Base-by-base conservation (phyloP, 2,888 invertebrate genomes). In the Isoperla grammatica region DNA sequence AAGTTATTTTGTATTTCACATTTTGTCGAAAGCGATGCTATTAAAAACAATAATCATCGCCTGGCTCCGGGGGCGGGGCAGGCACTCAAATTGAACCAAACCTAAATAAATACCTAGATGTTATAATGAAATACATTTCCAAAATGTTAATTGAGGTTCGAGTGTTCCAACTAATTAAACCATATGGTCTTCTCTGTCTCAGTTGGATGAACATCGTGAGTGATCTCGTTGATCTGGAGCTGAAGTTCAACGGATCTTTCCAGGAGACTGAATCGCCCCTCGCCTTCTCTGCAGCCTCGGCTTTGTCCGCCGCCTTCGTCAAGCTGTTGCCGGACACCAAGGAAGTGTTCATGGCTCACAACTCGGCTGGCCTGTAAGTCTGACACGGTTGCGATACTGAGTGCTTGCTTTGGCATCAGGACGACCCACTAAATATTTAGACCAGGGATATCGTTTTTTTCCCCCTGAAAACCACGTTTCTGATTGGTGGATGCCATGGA, bases 301-400 rank as follows among this genome's bases (percentile, higher is more conserved):
- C 72, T 9, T 74, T 76, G 19, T 83, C 82, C 65, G 87, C 85
- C 67, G 86, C 82, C 43, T 80, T 87, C 64, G 74, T 86, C 61
- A 85, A 84, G 71, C 71, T 86, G 20, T 75, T 81, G 15, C 79
- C 78, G 50, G 75, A 74, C 69, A 69, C 77, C 74, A 58, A 68
- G 79, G 74, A 79, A 63, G 66, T 94, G 29, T 87, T 83, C 63
- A 79, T 90, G 15, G 85, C 89, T 0, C 94, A 95, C 70, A 89
- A 88, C 69, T 86, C 89, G 2, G 92, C 89, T 73, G 87, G 83
- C 69, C 79, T 79, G 83, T 85, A 72, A 75, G 75, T n/a, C n/a
- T n/a, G n/a, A n/a, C n/a, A n/a, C n/a, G n/a, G n/a, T n/a, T n/a
- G n/a, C n/a, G n/a, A n/a, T 70, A 45, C 46, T 48, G 40, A 19